Percentiles rank a stretch among this genome's conserved stretches.
These are phyloP conservation scores for Oryctes rhinoceros DNA, from an alignment of 1,140 invertebrate species.

Conservation along the genomic window DNA sequence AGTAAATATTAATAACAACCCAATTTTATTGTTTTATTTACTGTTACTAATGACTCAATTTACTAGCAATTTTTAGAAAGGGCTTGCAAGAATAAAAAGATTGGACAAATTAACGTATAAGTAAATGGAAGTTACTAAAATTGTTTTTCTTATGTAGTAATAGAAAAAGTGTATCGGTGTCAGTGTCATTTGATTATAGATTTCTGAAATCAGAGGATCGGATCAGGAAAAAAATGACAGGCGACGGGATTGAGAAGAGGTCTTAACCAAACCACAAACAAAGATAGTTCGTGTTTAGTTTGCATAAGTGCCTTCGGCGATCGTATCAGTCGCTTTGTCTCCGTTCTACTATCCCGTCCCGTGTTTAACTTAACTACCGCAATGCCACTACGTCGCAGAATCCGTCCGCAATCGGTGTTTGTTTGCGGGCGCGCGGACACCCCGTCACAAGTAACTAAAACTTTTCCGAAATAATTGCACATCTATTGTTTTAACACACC, in stretches of 20 bases:
- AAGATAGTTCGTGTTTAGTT: constrained; percentile 43
- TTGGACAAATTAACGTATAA: too few relatives aligned
- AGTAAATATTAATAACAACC: too few relatives aligned
- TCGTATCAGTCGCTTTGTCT: constrained; percentile 53
- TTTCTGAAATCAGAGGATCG: too few relatives aligned
- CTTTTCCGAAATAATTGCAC: constrained; percentile 38
- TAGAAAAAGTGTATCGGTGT: too few relatives aligned
- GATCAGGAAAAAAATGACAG: neutral
- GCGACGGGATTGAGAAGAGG: neutral
- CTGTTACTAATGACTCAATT: too few relatives aligned
- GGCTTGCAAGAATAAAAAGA: too few relatives aligned
- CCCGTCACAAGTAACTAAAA: constrained; percentile 7
- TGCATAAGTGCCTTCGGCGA: constrained; percentile 49
- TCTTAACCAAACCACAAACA: constrained; percentile 37
- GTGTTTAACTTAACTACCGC: constrained; percentile 54
- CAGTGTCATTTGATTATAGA: too few relatives aligned
- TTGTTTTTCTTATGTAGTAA: too few relatives aligned
- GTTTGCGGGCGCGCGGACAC: constrained; percentile 32
- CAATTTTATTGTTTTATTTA: too few relatives aligned
- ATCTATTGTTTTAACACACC: constrained; percentile 21
- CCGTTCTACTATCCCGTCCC: constrained; percentile 46
- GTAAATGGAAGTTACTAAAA: too few relatives aligned
- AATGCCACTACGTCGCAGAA: constrained; percentile 47
- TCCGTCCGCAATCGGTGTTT: constrained; percentile 44
- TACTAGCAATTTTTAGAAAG: too few relatives aligned